Percentiles rank a stretch among this genome's conserved stretches.
These are phyloP conservation scores for Cinclus cinclus DNA, from an alignment of 2,113 vertebrate species.

Conservation along the genomic window DNA sequence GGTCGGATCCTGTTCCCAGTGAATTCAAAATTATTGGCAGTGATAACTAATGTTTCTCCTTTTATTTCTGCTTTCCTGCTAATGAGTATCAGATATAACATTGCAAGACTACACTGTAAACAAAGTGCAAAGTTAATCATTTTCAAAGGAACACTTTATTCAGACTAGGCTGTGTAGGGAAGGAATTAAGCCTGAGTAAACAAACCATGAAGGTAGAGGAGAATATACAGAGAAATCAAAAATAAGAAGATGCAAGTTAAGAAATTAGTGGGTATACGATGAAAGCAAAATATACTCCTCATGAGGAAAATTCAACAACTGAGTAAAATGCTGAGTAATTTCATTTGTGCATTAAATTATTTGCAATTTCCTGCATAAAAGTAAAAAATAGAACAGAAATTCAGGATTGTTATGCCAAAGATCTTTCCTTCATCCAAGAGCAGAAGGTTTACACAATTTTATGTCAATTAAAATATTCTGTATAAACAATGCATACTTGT, in stretches of 20 bases:
- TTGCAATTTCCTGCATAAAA: constrained; percentile 50
- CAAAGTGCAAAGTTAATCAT: constrained; percentile 53
- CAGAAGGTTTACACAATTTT: constrained; percentile 35
- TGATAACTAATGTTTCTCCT: constrained; percentile 23
- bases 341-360: constrained; percentile 56
- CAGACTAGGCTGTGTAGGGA: neutral
- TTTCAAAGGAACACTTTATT: constrained; percentile 59
- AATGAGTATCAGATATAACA: constrained; percentile 60
- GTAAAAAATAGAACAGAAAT: constrained; percentile 40
- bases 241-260: neutral
- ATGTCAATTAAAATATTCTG: constrained; percentile 59
- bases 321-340: constrained; percentile 65
- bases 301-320: neutral
- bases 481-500: constrained; percentile 53
- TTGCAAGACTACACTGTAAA: constrained; percentile 56
- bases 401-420: constrained; percentile 14
- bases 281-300: neutral
- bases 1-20: neutral
- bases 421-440: constrained; percentile 36
- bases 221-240: constrained; percentile 4
- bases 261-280: neutral
- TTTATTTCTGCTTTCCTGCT: constrained; percentile 53
- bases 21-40: constrained; percentile 29
- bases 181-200: constrained; percentile 47
- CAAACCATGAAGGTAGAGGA: constrained; percentile 36